Evolutionary conservation across 1,140 invertebrate species (phyloP).

Genomic region (Anadara kagoshimensis): DNA sequence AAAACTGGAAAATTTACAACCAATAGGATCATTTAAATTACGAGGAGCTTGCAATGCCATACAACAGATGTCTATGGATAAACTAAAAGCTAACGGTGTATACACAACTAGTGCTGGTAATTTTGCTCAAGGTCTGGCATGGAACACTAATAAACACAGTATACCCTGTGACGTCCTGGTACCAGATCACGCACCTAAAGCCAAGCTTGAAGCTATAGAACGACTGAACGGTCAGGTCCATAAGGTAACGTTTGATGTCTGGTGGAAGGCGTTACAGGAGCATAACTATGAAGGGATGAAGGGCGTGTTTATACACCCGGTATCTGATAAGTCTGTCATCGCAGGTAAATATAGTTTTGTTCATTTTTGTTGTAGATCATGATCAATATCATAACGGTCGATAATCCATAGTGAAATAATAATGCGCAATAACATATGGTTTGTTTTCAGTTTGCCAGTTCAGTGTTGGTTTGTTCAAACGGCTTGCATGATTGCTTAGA

Average conservation of each 20-base stretch:
- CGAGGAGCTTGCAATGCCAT: slow-evolving; percentile 63
- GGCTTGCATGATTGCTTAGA: no score
- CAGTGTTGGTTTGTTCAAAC: no score
- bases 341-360: slow-evolving; percentile 65
- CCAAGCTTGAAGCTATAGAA: slow-evolving; percentile 55
- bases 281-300: slow-evolving; percentile 48
- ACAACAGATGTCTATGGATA: slow-evolving; percentile 31
- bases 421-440: no score
- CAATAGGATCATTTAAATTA: slow-evolving; percentile 66
- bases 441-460: no score
- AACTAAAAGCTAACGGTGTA: slow-evolving; percentile 48
- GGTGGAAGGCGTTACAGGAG: slow-evolving; percentile 59
- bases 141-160: slow-evolving; percentile 40
- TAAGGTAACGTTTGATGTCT: slow-evolving; percentile 58
- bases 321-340: slow-evolving; percentile 58
- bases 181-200: slow-evolving; percentile 57
- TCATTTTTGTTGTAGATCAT: no score
- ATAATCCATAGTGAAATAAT: no score
- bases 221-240: slow-evolving; percentile 53
- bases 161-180: slow-evolving; percentile 58
- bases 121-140: slow-evolving; percentile 64
- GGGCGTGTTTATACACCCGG: slow-evolving; percentile 66
- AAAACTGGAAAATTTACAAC: slow-evolving; percentile 67
- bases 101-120: slow-evolving; percentile 69
- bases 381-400: no score